Evolutionary conservation across 2,113 vertebrate genomes (phyloP).

Genomic region (Coptodon rendalli): DNA sequence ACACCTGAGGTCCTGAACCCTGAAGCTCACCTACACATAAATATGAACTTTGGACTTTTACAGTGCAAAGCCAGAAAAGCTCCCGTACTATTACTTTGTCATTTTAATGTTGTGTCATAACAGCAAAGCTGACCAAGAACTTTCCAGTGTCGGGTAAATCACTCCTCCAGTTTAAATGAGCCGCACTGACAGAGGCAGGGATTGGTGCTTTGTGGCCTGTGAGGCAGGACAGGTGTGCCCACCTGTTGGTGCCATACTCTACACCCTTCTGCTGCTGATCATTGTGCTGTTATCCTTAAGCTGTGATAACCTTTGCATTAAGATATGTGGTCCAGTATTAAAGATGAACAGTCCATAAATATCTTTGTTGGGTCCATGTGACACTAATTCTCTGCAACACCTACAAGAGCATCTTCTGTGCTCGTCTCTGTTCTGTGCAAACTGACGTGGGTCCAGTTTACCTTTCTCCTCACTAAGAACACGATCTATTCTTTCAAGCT

Average conservation of each 20-base stretch:
- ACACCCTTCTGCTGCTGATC: not conserved
- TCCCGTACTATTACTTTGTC: not conserved
- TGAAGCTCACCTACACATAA: not conserved
- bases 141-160: not conserved
- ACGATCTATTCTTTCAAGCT: not conserved
- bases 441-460: not conserved
- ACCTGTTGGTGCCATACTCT: not conserved
- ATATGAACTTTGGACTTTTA: not conserved
- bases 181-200: not conserved
- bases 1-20: not conserved
- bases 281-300: not conserved
- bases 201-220: not conserved
- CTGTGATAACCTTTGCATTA: not conserved
- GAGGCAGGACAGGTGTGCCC: not conserved
- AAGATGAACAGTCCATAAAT: not conserved
- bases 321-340: not conserved
- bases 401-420: not conserved
- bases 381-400: not conserved
- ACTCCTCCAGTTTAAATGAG: not conserved
- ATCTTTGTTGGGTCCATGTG: rapidly evolving
- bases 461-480: not conserved
- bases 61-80: not conserved
- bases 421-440: not conserved
- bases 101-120: not conserved
- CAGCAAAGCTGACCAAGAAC: not conserved